Evolutionary conservation across 2,797 vertebrate genomes (phyloP).

Genomic region (Netta rufina): DNA sequence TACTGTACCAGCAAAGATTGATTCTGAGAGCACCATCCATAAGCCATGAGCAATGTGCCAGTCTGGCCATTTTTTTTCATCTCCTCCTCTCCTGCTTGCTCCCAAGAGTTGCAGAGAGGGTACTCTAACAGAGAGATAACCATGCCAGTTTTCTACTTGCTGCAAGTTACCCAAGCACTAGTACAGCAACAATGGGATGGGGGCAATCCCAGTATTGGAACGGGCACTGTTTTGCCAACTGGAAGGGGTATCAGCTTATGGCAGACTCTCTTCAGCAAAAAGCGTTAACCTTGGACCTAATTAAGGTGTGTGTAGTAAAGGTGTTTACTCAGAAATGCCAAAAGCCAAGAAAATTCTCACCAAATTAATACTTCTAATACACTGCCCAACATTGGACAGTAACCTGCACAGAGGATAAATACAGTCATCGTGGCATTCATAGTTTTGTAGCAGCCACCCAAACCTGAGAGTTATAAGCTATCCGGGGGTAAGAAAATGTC

Average conservation of each 20-base stretch:
- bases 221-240: not conserved
- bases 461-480: not conserved
- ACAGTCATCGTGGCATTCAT: not conserved
- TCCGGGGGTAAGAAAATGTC: not conserved
- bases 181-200: not conserved
- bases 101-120: not conserved
- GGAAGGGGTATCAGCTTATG: not conserved
- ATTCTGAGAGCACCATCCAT: not conserved
- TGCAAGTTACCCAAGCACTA: not conserved
- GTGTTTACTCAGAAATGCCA: not conserved
- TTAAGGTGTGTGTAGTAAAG: not conserved
- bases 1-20: not conserved
- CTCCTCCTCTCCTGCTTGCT: not conserved
- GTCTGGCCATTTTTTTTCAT: not conserved
- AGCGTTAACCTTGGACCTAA: not conserved
- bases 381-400: not conserved
- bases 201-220: not conserved
- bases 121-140: not conserved
- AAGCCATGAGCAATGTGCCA: not conserved
- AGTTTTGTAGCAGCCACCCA: not conserved
- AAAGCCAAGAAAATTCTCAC: not conserved
- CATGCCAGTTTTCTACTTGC: not conserved
- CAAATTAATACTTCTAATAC: not conserved
- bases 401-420: not conserved
- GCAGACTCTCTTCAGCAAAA: not conserved